Percentiles rank a stretch among this genome's conserved stretches.
Evolutionary conservation across 2,113 vertebrate genomes (phyloP).

Genomic region (Alouatta palliata): DNA sequence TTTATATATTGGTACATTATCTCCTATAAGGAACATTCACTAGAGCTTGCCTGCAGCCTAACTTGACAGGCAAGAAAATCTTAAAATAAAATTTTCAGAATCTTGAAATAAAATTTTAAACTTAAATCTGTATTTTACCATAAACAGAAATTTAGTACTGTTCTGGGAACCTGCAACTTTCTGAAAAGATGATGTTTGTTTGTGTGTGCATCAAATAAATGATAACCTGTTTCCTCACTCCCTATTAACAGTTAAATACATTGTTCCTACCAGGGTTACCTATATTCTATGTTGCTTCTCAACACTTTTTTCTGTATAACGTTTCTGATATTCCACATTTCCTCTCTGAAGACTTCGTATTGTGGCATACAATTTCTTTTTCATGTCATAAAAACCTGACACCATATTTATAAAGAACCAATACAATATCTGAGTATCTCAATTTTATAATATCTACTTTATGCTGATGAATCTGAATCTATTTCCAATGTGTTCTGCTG

Average conservation of each 20-base stretch:
- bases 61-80: background rate
- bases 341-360: background rate
- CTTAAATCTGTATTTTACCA: background rate
- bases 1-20: background rate
- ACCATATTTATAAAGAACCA: background rate
- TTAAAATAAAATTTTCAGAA: background rate
- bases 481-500: background rate
- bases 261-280: background rate
- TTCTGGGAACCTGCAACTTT: background rate
- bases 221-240: background rate
- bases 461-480: background rate
- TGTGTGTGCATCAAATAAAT: background rate
- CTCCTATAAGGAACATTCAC: background rate
- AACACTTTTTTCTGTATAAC: background rate
- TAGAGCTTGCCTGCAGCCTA: background rate
- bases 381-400: background rate
- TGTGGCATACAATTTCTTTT: background rate
- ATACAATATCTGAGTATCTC: rapidly evolving
- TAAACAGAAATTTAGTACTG: background rate
- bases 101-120: background rate
- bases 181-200: background rate
- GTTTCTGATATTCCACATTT: background rate
- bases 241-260: background rate
- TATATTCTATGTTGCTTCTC: background rate
- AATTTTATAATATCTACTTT: background rate